Evolutionary conservation across 2,888 invertebrate genomes (phyloP), one percentile per base, ranked within the genome.

Genomic region (Lathronympha strigana): DNA sequence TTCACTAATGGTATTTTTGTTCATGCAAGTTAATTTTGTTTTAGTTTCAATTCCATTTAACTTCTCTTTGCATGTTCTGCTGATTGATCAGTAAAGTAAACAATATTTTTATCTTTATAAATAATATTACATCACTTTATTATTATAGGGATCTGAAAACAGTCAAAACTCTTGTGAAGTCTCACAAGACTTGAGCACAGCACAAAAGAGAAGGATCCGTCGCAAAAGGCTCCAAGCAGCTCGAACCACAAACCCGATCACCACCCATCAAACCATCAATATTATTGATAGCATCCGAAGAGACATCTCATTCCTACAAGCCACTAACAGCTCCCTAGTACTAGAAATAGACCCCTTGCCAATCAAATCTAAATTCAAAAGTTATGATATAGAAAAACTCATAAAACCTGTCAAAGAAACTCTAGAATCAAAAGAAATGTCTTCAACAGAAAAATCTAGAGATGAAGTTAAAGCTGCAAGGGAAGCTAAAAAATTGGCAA

Each of bases 401-500:
- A 38, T 31, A 15, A 28, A 15, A 23, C 13, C 40, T 25, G 38
- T 33, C 11, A 61, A 53, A 60, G 58, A 60, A 68, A 61, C 47
- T 67, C 51, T 67, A 63, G 63, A 68, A 58, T 71, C 68, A 60
- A 67, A n/a, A 63, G 72, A 73, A 38, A 86, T 86, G 83, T 84
- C 86, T 68, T 75, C 83, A 9, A 83, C 77, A 71, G 84, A 83
- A 28, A 83, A 83, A 71, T 74, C 85, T 31, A 84, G 82, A 71
- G 86, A 88, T 21, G 85, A 88, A 49, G 76, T 91, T 1, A 66
- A 81, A 70, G 90, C 88, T 63, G 87, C 88, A 6, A 84, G 91
- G 70, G 86, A 90, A 77, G 87, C 86, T n/a, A 92, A 91, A 66
- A 91, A 90, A 74, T 72, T 80, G 57, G 81, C 83, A 17, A 91